Percentiles rank a stretch among this genome's conserved stretches.
phyloP scores from a whole-genome alignment of 2,888 invertebrate genomes.

The Deroplatys truncata region DNA sequence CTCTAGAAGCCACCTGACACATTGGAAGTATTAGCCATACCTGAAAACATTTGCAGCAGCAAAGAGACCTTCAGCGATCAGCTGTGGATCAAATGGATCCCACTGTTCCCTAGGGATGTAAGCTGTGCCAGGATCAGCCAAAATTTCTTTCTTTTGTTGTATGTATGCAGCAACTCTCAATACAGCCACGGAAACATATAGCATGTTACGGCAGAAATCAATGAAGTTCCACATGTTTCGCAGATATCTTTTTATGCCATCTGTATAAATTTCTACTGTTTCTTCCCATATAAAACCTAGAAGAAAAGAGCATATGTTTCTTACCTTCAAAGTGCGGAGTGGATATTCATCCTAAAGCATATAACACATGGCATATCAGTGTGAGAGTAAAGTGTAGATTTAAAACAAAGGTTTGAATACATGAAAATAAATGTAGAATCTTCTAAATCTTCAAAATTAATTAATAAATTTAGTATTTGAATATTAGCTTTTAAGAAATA shows the following conservation, averaged over 20 bases:
- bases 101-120: constrained; percentile 79
- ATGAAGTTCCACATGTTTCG: constrained; percentile 96
- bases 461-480: no score
- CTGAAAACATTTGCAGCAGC: constrained; percentile 93
- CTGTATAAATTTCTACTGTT: constrained; percentile 82
- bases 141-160: constrained; percentile 68
- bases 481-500: no score
- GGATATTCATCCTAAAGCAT: neutral
- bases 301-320: constrained; percentile 8
- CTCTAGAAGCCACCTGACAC: neutral
- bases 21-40: constrained; percentile 39
- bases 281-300: constrained; percentile 88
- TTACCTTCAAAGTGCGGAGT: neutral
- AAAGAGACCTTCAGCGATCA: constrained; percentile 89
- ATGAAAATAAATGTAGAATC: no score
- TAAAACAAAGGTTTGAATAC: no score
- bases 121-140: constrained; percentile 61
- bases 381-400: no score
- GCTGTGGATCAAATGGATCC: constrained; percentile 89
- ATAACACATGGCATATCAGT: no score
- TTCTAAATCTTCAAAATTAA: no score
- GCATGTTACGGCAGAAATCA: constrained; percentile 84
- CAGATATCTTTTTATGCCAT: constrained; percentile 82
- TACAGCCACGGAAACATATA: constrained; percentile 72
- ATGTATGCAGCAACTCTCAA: constrained; percentile 68